phyloP scores from a whole-genome alignment of 2,797 vertebrate genomes.

The Odontamblyopus lacepedii region DNA sequence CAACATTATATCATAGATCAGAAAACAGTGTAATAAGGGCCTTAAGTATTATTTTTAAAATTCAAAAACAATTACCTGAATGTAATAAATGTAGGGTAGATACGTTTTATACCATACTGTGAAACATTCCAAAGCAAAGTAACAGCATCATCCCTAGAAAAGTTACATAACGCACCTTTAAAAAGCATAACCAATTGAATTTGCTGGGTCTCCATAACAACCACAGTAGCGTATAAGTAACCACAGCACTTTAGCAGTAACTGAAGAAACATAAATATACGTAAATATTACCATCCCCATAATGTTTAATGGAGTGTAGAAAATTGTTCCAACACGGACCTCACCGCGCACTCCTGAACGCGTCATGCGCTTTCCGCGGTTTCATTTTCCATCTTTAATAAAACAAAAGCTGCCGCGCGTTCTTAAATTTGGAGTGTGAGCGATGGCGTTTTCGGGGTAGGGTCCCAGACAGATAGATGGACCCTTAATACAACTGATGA shows the following conservation, averaged over 20 bases:
- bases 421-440: constrained; percentile 1
- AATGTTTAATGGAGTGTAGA: constrained; percentile 3
- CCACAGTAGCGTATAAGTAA: neutral
- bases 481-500: constrained; percentile 53
- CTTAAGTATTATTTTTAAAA: no score
- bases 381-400: constrained; percentile 8
- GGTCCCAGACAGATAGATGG: constrained; percentile 65
- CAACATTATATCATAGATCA: no score
- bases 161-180: neutral
- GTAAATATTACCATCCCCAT: neutral
- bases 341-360: neutral
- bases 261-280: neutral
- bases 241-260: neutral
- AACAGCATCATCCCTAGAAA: no score
- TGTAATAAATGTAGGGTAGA: no score
- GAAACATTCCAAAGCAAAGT: no score
- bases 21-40: no score
- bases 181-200: neutral
- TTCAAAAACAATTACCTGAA: no score
- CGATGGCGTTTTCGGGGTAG: constrained; percentile 17
- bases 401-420: neutral
- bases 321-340: neutral
- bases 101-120: neutral
- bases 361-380: neutral
- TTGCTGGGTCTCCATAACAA: neutral